Base-by-base conservation (phyloP, 2,797 vertebrate genomes). In the Tangara arthus region DNA sequence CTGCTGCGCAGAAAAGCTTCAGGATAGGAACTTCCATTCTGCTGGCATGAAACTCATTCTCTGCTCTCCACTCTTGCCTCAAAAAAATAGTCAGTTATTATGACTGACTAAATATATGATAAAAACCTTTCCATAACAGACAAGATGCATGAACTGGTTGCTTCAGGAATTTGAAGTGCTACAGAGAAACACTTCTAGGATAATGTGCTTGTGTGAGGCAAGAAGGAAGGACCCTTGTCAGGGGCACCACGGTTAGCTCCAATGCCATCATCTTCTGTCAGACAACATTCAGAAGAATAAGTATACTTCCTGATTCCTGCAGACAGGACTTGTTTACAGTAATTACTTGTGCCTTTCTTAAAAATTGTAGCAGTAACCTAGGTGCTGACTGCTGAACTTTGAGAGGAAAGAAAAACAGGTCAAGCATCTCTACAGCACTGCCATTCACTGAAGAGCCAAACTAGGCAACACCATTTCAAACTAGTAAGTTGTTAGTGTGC, bases 291-390 rank as follows among this genome's bases (percentile, higher is more conserved):
- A 66, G 35, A 91, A 70, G 26, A 86, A 18, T 42, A 70, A 87
- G 30, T 8, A 63, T 4, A 30, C 27, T 44, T 63, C n/a, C 30
- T 0, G 0, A 41, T 71, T 81, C 50, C 65, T 75, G 35, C 53
- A 82, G 71, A 52, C 2, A 66, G 32, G 11, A 75, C 56, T 71
- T 39, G 27, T 68, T 78, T 61, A 35, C 5, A 56, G 34, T 28
- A 87, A 32, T 34, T 77, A 80, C 37, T 56, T 46, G 4, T 8
- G 11, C 56, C 27, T 59, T 28, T 72, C 50, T 53, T 78, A 39
- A 70, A 82, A 90, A 32, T 8, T 44, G 20, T 57, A 73, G 61
- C 53, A 90, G 27, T 32, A 71, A 83, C 8, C 19, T 60, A 71
- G 28, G 30, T 70, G 39, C 49, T 68, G 27, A 46, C 42, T 50